These are phyloP conservation scores for Paguma larvata DNA, from an alignment of 2,797 vertebrate species.

Conservation along the genomic window DNA sequence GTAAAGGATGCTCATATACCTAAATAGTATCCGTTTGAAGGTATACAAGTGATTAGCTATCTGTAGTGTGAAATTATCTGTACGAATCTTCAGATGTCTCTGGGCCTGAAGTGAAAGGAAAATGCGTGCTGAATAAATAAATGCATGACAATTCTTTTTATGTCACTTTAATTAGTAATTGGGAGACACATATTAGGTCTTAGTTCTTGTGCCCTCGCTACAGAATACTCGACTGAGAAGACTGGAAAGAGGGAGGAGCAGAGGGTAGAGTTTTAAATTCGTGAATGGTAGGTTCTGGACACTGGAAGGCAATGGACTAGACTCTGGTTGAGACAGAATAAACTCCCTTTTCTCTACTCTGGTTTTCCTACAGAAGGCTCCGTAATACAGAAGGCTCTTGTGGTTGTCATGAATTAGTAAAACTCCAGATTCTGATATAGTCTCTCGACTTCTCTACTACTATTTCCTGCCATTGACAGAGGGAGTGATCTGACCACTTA, in stretches of 20 bases:
- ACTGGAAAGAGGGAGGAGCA: not conserved
- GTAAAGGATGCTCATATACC: not conserved
- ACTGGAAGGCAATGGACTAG: not conserved
- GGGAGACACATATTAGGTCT: not conserved
- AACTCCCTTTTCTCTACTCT: not conserved
- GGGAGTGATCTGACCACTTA: not conserved
- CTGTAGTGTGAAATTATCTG: not conserved
- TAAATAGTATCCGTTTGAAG: not conserved
- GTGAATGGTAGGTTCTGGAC: not conserved
- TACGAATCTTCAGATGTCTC: not conserved
- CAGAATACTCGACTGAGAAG: not conserved
- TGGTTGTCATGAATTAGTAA: not conserved
- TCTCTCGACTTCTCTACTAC: not conserved
- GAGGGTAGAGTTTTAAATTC: not conserved
- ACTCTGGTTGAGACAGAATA: not conserved
- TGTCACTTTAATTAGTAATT: not conserved
- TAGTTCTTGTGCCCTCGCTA: not conserved
- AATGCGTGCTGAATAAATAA: not conserved
- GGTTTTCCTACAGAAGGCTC: not conserved
- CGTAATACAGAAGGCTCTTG: not conserved
- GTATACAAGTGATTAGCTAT: not conserved
- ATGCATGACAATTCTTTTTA: not conserved
- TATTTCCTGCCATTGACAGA: not conserved
- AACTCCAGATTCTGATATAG: not conserved
- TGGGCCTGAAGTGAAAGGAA: constrained; percentile 1